Evolutionary conservation across 2,888 invertebrate species (phyloP), one percentile per base, ranked within the genome.

Genomic region (Sthenelais limicola): DNA sequence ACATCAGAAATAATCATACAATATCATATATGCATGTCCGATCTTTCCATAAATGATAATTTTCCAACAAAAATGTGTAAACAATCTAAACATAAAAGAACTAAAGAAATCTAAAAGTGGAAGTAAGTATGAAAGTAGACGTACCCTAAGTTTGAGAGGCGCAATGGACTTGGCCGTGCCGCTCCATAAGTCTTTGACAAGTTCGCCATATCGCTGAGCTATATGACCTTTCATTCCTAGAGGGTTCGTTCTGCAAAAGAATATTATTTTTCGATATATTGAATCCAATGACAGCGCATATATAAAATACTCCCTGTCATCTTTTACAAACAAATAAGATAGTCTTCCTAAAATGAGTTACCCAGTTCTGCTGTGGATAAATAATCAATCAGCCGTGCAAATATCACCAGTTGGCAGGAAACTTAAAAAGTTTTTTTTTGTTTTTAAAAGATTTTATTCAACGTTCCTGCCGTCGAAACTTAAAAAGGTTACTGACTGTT

Each of bases 151-250:
- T 88, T 95, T 94, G 74, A 96, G 90, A 21, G 96, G 96, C 12
- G 95, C 95, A 79, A 96, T 93, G 32, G 94, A 94, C 73, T 94
- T 91, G 28, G 93, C 92, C 4, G 92, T 91, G 24, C 94, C 93
- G 80, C 93, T 92, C 96, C 96, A 96, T 80, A 95, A 87, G 81
- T 92, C 92, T 73, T 91, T 90, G 77, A 92, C 90, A 49, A 92
- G 87, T 80, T 92, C 92, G 1, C 93, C 94, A 85, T 93, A 94
- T 67, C 94, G 90, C 83, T 93, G 90, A 1, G 96, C 96, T 70
- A 96, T 91, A 80, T 94, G 93, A 0, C 96, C 96, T 75, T 93
- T 92, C 81, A 95, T 95, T 0, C 96, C 96, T 48, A 95, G 89
- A 28, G 95, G 95, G 88, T 96, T 96, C 52, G 90, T 90, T 21